phyloP scores from a whole-genome alignment of 37 sponge, comb jelly and placozoan species.

The Lycopodina hypogea region DNA sequence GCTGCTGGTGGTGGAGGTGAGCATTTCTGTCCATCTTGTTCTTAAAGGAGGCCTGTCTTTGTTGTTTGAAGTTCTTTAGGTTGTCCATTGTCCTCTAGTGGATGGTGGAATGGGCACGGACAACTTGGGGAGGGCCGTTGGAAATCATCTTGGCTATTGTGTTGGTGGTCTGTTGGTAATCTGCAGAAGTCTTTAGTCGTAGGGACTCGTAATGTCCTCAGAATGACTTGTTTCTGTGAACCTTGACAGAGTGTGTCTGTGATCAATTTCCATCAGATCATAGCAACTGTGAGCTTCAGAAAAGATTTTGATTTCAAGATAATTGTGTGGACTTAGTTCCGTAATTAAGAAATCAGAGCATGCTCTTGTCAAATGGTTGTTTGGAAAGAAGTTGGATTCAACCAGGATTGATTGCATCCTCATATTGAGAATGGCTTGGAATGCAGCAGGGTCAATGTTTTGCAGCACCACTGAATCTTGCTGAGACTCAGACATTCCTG shows the following conservation, averaged over 20 bases:
- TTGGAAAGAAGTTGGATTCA: constrained; percentile 54
- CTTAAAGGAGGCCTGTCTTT: no score
- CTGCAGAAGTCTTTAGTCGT: no score
- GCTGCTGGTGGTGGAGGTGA: no score
- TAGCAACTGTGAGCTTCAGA: constrained; percentile 41
- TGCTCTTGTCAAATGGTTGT: constrained; percentile 29
- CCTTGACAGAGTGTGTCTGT: not conserved
- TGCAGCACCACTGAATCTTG: constrained; percentile 30
- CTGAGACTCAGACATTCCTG: constrained; percentile 43
- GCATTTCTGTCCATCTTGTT: no score
- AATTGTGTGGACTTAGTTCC: constrained; percentile 44
- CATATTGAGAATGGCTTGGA: constrained; percentile 41
- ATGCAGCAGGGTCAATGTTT: constrained; percentile 42
- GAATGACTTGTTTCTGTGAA: constrained; percentile 46
- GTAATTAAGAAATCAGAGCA: constrained; percentile 42
- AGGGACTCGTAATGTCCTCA: no score
- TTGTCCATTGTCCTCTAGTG: no score
- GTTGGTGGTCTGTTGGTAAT: no score
- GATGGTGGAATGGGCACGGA: no score
- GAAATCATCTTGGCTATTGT: no score
- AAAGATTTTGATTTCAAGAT: constrained; percentile 51
- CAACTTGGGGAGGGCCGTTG: no score
- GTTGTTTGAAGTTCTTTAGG: no score
- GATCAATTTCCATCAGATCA: constrained; percentile 21
- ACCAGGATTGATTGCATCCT: constrained; percentile 39